A percentile compares a stretch with the other conserved stretches of the same genome.
Conservation (phyloP, 92 coral and sea anemone species). For the Actinernus sp. region DNA sequence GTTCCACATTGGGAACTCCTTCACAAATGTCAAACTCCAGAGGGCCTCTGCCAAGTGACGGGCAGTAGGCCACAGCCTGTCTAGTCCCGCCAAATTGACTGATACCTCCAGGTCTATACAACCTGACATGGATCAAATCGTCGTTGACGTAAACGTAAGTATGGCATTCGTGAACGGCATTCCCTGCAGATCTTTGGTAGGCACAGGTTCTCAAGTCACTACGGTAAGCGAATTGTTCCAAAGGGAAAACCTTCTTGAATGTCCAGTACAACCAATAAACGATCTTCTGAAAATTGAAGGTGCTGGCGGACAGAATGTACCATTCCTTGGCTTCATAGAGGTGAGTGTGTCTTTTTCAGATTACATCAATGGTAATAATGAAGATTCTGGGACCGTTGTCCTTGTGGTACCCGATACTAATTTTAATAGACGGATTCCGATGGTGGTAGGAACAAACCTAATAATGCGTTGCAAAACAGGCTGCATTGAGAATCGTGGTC, state of each 20-base stretch:
- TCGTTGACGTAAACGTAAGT: constrained; percentile 54
- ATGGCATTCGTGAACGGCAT: constrained; percentile 28
- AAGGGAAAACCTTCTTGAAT: constrained; percentile 7
- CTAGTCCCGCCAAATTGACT: too few species aligned
- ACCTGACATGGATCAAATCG: too few species aligned
- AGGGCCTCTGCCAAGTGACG: too few species aligned
- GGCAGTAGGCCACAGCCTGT: too few species aligned
- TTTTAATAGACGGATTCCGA: constrained; percentile 34
- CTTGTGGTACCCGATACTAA: constrained; percentile 48
- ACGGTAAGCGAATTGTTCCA: constrained; percentile 30
- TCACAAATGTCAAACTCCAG: too few species aligned
- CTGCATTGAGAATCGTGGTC: constrained; percentile 7
- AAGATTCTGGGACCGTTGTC: background rate
- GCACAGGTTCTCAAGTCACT: constrained; percentile 57
- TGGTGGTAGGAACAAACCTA: constrained; percentile 44
- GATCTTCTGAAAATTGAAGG: constrained; percentile 22
- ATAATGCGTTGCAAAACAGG: constrained; percentile 20
- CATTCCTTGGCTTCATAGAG: constrained; percentile 42
- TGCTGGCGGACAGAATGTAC: constrained; percentile 50
- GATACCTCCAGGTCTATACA: too few species aligned
- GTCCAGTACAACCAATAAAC: constrained; percentile 18
- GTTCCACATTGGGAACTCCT: too few species aligned
- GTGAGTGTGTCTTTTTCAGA: constrained; percentile 13
- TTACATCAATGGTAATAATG: constrained; percentile 13
- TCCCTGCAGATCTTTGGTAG: constrained; percentile 34